These are phyloP conservation scores for Leptopilina clavipes DNA, from an alignment of 1,140 invertebrate species.

Conservation along the genomic window DNA sequence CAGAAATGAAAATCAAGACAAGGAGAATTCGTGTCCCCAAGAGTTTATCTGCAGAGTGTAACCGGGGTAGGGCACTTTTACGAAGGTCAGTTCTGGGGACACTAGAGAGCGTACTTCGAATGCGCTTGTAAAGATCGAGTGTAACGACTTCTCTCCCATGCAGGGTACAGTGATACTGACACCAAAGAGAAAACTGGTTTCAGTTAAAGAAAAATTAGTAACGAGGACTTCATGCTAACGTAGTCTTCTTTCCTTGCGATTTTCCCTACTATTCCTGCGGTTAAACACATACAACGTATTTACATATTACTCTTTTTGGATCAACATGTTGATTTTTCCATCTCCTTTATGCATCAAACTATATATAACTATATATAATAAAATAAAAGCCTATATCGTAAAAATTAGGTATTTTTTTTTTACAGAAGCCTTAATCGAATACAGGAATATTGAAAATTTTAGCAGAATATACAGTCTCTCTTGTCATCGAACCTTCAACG, in stretches of 20 bases:
- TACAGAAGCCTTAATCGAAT: too few species aligned
- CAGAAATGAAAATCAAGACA: slow-evolving; percentile 59
- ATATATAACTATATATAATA: slow-evolving; percentile 4
- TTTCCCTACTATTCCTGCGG: slow-evolving; percentile 36
- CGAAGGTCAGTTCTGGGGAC: slow-evolving; percentile 51
- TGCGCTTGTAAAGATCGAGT: slow-evolving; percentile 51
- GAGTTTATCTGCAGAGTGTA: slow-evolving; percentile 50
- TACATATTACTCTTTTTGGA: slow-evolving; percentile 13
- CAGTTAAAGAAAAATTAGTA: slow-evolving; percentile 56
- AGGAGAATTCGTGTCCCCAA: slow-evolving; percentile 57
- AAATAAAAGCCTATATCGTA: too few species aligned
- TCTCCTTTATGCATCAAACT: not conserved
- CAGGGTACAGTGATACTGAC: slow-evolving; percentile 50
- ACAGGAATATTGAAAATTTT: too few species aligned
- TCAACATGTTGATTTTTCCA: not conserved
- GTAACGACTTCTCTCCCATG: slow-evolving; percentile 58
- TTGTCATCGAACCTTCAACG: too few species aligned
- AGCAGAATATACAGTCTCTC: too few species aligned
- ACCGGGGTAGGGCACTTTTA: slow-evolving; percentile 53
- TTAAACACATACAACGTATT: not conserved
- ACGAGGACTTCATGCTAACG: slow-evolving; percentile 61
- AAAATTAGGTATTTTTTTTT: too few species aligned
- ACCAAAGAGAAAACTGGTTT: slow-evolving; percentile 60
- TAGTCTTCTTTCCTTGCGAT: slow-evolving; percentile 37
- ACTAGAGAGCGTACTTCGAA: slow-evolving; percentile 48